Percentiles rank a stretch among this genome's conserved stretches.
These are phyloP conservation scores for Rhagologus leucostigma DNA, from an alignment of 2,113 vertebrate genomes.

Conservation along the genomic window DNA sequence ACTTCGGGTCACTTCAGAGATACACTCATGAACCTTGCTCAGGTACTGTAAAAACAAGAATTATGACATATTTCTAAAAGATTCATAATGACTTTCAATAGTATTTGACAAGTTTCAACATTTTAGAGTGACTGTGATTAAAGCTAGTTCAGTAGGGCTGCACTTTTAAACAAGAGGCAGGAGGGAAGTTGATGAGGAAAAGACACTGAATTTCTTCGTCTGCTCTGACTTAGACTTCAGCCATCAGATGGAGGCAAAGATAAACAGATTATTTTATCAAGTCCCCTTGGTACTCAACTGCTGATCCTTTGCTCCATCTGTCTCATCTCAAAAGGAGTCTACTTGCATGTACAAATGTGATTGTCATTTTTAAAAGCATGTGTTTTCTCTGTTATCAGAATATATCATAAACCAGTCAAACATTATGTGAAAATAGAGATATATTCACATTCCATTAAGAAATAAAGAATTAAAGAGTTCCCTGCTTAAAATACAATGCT, in stretches of 20 bases:
- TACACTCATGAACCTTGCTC: constrained; percentile 73
- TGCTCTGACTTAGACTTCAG: not conserved
- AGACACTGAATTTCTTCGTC: not conserved
- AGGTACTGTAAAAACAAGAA: constrained; percentile 64
- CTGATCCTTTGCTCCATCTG: not conserved
- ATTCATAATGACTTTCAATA: not conserved
- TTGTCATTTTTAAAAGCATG: not conserved
- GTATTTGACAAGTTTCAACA: not conserved
- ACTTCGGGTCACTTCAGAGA: constrained; percentile 82
- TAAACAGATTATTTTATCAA: not conserved
- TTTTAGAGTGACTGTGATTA: not conserved
- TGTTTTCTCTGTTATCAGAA: not conserved
- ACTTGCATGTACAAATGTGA: not conserved
- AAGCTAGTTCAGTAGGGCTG: not conserved
- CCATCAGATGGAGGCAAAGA: not conserved
- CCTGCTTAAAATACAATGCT: not conserved
- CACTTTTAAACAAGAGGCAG: not conserved
- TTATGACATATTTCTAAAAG: not conserved
- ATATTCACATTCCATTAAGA: not conserved
- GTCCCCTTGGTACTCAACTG: not conserved
- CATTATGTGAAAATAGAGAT: not conserved
- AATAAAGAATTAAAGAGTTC: not conserved
- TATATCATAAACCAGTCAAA: not conserved
- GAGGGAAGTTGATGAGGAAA: not conserved
- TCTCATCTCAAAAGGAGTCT: not conserved